Conservation (phyloP, 2,797 vertebrate species). For the Microhierax caerulescens region DNA sequence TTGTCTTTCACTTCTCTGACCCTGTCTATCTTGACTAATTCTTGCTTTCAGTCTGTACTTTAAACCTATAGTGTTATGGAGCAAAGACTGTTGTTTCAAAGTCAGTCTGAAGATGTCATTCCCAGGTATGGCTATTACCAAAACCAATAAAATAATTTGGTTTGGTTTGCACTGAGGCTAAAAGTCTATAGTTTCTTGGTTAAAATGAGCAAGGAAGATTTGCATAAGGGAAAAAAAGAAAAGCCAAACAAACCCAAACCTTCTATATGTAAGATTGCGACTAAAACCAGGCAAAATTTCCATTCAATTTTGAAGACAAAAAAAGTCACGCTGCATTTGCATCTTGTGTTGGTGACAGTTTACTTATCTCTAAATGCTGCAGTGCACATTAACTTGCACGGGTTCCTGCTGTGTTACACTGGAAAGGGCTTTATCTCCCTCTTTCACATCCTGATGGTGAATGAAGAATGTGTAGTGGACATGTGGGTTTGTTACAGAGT, state of each 20-base stretch:
- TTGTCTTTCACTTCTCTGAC: not conserved
- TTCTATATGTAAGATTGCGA: not conserved
- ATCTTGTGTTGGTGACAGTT: not conserved
- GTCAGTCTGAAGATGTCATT: not conserved
- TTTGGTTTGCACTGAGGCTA: not conserved
- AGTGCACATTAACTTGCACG: not conserved
- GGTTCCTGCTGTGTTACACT: not conserved
- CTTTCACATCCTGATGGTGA: not conserved
- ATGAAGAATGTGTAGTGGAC: not conserved
- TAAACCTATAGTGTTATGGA: rapidly evolving
- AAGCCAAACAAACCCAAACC: not conserved
- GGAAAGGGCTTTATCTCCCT: not conserved
- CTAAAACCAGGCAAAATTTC: not conserved
- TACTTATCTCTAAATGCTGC: not conserved
- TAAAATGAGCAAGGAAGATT: not conserved
- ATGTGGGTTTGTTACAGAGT: not conserved
- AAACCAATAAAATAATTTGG: not conserved
- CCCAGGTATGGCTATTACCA: not conserved
- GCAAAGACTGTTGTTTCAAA: not conserved
- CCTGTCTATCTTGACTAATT: not conserved
- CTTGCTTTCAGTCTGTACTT: not conserved
- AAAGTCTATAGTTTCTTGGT: not conserved
- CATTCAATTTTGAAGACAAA: not conserved
- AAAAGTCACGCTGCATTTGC: not conserved
- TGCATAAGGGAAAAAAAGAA: not conserved